These are phyloP conservation scores for Phalacrocorax aristotelis DNA, from an alignment of 2,113 vertebrate species.

Conservation along the genomic window DNA sequence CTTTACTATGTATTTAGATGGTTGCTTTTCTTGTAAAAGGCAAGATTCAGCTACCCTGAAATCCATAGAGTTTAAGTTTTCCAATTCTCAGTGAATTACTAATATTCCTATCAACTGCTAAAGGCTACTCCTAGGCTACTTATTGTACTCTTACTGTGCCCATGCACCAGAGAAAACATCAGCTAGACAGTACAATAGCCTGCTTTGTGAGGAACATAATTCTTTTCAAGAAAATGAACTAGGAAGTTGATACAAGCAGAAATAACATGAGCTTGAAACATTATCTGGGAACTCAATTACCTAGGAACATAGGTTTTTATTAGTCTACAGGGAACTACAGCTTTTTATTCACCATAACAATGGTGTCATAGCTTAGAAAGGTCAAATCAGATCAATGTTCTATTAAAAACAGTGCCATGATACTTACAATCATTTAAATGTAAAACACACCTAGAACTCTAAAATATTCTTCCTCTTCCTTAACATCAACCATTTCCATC, in stretches of 20 bases:
- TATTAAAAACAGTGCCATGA: not conserved
- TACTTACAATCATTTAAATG: not conserved
- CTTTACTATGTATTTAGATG: not conserved
- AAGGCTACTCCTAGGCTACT: not conserved
- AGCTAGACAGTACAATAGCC: conserved; percentile 55
- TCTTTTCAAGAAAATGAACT: conserved; percentile 59
- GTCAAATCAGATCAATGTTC: not conserved
- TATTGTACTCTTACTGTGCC: not conserved
- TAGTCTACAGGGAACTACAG: not conserved
- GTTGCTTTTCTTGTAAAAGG: not conserved
- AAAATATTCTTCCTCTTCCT: not conserved
- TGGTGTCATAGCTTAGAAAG: not conserved
- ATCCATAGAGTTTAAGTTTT: not conserved
- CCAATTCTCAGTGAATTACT: not conserved
- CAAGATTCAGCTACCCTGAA: not conserved
- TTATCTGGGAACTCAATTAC: conserved; percentile 51
- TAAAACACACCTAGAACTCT: not conserved
- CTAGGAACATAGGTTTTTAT: conserved; percentile 27
- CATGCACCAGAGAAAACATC: conserved; percentile 3
- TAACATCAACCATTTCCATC: not conserved
- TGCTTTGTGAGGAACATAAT: conserved; percentile 72
- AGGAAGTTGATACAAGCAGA: conserved; percentile 42
- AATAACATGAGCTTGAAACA: conserved; percentile 41
- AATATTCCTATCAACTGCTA: not conserved
- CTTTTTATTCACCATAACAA: not conserved